Conservation (phyloP, 2,888 invertebrate species). For the Halictus quadricinctus region DNA sequence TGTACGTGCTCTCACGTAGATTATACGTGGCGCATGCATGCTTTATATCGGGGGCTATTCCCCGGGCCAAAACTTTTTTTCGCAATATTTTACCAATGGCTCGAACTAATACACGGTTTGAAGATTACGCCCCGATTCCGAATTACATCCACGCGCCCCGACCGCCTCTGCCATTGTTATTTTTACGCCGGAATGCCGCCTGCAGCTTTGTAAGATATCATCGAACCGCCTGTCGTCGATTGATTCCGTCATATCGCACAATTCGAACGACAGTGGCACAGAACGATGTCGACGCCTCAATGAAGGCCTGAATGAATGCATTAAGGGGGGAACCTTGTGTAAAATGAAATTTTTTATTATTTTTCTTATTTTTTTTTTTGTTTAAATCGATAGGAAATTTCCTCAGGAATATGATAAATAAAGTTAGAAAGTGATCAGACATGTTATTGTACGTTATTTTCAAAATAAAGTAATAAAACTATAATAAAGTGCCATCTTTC, state of each 20-base stretch:
- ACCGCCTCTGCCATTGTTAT: neutral
- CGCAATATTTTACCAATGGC: constrained; percentile 32
- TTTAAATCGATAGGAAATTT: too few species aligned
- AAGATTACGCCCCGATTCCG: neutral
- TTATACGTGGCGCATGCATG: constrained; percentile 61
- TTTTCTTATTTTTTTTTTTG: too few species aligned
- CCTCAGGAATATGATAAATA: too few species aligned
- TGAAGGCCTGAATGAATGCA: too few species aligned
- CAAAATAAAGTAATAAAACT: too few species aligned
- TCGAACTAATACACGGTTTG: constrained; percentile 30
- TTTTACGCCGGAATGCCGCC: neutral
- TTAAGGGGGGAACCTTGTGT: too few species aligned
- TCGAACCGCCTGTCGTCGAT: neutral
- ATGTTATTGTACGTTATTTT: too few species aligned
- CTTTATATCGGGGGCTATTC: constrained; percentile 27
- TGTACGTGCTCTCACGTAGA: constrained; percentile 57
- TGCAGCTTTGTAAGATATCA: neutral
- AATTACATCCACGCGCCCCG: neutral
- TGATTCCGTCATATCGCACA: neutral
- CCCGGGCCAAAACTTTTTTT: neutral
- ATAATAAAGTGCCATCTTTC: neutral
- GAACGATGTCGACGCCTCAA: neutral
- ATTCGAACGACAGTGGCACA: neutral
- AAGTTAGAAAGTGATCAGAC: too few species aligned
- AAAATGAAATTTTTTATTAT: too few species aligned